Percentiles rank a stretch among this genome's conserved stretches.
Conservation (phyloP, 2,888 invertebrate genomes). For the Linyphia triangularis region DNA sequence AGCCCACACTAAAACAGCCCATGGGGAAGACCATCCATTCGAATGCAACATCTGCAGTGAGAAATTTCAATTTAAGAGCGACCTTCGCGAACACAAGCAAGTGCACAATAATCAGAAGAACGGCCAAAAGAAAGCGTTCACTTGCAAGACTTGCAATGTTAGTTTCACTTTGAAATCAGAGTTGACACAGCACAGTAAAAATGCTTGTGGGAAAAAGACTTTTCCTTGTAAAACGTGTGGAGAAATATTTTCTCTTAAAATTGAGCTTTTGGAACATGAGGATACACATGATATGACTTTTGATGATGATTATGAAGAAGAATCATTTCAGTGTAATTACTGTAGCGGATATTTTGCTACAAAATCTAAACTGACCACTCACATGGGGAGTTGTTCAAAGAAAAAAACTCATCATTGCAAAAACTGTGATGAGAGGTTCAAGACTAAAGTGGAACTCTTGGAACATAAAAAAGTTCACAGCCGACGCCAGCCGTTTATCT, state of each 20-base stretch:
- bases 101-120: conserved; percentile 53
- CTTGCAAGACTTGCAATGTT: conserved; percentile 30
- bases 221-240: conserved; percentile 41
- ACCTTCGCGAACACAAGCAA: conserved; percentile 63
- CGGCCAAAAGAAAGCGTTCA: neutral
- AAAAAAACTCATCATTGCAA: conserved; percentile 47
- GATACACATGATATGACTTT: neutral
- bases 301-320: neutral
- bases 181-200: conserved; percentile 6
- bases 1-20: conserved; percentile 26
- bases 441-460: conserved; percentile 46
- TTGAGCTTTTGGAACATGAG: conserved; percentile 35
- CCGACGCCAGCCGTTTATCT: conserved; percentile 65
- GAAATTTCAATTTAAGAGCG: conserved; percentile 65
- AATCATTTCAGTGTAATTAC: conserved; percentile 3
- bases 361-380: neutral
- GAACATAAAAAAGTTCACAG: conserved; percentile 71
- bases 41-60: conserved; percentile 44
- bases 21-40: conserved; percentile 52
- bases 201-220: conserved; percentile 11
- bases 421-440: conserved; percentile 57
- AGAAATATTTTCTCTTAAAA: conserved; percentile 26
- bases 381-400: neutral
- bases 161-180: conserved; percentile 34
- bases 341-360: neutral